Evolutionary conservation across 2,113 vertebrate species (phyloP).

Genomic region (Struthio camelus): DNA sequence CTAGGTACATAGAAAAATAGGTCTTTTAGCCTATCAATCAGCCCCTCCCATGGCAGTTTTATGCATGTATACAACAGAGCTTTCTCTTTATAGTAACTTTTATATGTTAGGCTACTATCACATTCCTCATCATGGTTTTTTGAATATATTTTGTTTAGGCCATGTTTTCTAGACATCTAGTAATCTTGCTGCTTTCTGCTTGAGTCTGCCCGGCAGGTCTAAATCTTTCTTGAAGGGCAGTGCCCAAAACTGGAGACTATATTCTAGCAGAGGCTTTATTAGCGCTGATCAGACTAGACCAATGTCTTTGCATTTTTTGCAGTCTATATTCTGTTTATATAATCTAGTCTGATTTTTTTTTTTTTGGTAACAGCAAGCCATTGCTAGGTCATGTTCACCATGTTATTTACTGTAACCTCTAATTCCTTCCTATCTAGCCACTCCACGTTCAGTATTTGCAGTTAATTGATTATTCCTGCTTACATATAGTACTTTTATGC

Average conservation of each 20-base stretch:
- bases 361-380: neutral
- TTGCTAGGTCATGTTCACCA: neutral
- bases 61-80: rapidly evolving
- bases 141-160: neutral
- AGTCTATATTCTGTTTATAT: neutral
- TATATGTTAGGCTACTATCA: neutral
- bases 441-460: neutral
- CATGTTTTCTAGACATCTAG: neutral
- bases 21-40: neutral
- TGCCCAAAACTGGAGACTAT: neutral
- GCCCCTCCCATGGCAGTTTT: neutral
- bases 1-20: neutral
- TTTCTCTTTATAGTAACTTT: neutral
- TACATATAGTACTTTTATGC: neutral
- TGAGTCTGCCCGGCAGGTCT: neutral
- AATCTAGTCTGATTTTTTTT: neutral
- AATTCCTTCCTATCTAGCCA: neutral
- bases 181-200: neutral
- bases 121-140: neutral
- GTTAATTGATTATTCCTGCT: neutral
- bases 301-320: neutral
- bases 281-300: neutral
- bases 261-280: neutral
- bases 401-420: neutral
- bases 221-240: neutral